phyloP scores from a whole-genome alignment of 64 coral and sea anemone genomes.

The Acropora yongei region DNA sequence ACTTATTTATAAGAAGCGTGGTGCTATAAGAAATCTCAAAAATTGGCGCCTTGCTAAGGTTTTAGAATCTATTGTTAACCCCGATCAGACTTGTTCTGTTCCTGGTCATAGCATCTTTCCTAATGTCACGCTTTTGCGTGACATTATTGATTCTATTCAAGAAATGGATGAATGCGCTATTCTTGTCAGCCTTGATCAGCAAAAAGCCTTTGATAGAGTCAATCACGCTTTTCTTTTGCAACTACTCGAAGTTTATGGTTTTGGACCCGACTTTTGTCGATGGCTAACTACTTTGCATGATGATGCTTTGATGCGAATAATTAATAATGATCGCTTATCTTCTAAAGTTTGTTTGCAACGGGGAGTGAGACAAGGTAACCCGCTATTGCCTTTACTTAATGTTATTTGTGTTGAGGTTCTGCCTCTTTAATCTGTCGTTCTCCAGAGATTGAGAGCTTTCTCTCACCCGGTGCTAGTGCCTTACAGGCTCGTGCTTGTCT shows the following conservation, averaged over 20 bases:
- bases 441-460: not conserved
- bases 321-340: not conserved
- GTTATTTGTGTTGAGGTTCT: not conserved
- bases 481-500: not conserved
- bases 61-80: not conserved
- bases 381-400: not conserved
- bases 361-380: too few relatives aligned
- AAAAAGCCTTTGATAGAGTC: constrained; percentile 38
- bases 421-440: not conserved
- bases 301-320: not conserved
- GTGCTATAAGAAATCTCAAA: too few relatives aligned
- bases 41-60: not conserved
- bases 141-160: not conserved
- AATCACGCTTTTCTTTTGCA: not conserved
- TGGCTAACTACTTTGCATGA: not conserved
- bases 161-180: not conserved
- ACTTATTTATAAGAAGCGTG: too few relatives aligned
- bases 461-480: not conserved
- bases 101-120: not conserved
- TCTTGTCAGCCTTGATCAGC: not conserved
- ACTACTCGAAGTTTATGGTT: too few relatives aligned
- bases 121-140: not conserved
- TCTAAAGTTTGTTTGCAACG: too few relatives aligned
- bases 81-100: not conserved
- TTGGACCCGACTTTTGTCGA: not conserved